Evolutionary conservation across 2,113 vertebrate genomes (phyloP), one percentile per base, ranked within the genome.

Genomic region (Pao palembangensis): DNA sequence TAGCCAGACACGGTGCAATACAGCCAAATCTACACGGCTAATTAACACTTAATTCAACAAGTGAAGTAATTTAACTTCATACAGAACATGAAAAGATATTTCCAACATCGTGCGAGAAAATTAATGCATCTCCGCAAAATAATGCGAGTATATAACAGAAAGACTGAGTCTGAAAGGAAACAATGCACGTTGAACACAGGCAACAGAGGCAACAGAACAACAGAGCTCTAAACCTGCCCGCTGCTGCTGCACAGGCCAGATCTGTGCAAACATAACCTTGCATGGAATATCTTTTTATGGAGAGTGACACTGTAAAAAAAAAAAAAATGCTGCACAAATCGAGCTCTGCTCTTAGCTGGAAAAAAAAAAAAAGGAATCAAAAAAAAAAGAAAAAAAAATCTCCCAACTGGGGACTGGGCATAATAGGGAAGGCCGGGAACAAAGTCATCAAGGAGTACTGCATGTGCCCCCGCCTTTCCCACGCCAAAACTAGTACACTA

Each of bases 251-350:
- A 69, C 61, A 51, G 48, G 34, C 50, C 56, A 71, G 69, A 78
- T 80, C 70, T 80, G 75, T 79, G 76, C 64, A 81, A 81, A 74
- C 74, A 71, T 62, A 60, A 66, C 62, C 68, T 73, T 71, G 75
- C 54, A 76, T 55, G 73, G 75, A 75, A 74, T 63, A 61, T 72
- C 69, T 82, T 77, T 79, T 28, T 3, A 62, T 68, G 63, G 52
- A 66, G 62, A 8, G 54, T 78, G 71, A 67, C 28, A 17, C 12
- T 58, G 65, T 4, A 28, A 28, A 28, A 28, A 28, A 28, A 28
- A 1, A 28, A 28, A 28, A 28, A 28, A 28, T 73, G 69, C 56
- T 51, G 66, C 73, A 73, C 68, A 71, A 80, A 76, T 79, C 76
- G 76, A 82, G 73, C 75, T 69, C 74, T 68, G 69, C 63, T 73